Evolutionary conservation across 2,888 invertebrate species (phyloP).

Genomic region (Anarsia innoxiella): DNA sequence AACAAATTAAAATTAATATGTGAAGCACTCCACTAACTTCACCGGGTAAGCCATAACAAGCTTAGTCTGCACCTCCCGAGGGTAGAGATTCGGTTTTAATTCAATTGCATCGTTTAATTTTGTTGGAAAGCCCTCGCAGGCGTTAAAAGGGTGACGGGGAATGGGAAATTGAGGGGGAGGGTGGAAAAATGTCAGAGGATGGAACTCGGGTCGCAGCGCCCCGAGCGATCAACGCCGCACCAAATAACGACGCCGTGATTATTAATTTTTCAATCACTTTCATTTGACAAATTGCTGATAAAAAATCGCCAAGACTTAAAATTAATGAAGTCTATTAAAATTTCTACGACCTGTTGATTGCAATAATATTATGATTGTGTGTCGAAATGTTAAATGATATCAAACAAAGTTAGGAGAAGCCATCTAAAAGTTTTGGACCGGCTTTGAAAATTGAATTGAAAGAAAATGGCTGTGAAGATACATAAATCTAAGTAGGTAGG

Average conservation of each 20-base stretch:
- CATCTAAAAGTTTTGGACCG: too few species aligned
- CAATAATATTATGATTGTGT: not conserved
- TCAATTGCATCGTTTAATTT: constrained; percentile 58
- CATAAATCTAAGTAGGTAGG: too few species aligned
- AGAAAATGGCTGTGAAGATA: too few species aligned
- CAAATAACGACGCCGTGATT: constrained; percentile 39
- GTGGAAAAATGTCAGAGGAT: constrained; percentile 39
- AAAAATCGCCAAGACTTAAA: not conserved
- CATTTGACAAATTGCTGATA: constrained; percentile 1
- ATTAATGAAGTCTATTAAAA: not conserved
- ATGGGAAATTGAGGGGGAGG: constrained; percentile 15
- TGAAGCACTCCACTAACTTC: too few species aligned
- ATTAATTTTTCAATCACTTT: constrained; percentile 41
- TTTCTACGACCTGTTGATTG: not conserved
- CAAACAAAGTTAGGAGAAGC: too few species aligned
- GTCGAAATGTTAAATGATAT: too few species aligned
- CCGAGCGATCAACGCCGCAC: constrained; percentile 19
- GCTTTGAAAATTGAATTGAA: too few species aligned
- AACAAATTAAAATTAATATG: too few species aligned
- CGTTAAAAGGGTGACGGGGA: constrained; percentile 55
- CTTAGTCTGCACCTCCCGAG: constrained; percentile 34
- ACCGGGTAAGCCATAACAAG: constrained; percentile 6
- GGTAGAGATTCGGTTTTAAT: constrained; percentile 50
- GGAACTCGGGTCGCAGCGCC: constrained; percentile 36
- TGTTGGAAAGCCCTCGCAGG: constrained; percentile 38